A percentile compares a stretch with the other conserved stretches of the same genome.
These are phyloP conservation scores for Macaca nemestrina DNA, from an alignment of 2,113 vertebrate genomes.

Conservation along the genomic window DNA sequence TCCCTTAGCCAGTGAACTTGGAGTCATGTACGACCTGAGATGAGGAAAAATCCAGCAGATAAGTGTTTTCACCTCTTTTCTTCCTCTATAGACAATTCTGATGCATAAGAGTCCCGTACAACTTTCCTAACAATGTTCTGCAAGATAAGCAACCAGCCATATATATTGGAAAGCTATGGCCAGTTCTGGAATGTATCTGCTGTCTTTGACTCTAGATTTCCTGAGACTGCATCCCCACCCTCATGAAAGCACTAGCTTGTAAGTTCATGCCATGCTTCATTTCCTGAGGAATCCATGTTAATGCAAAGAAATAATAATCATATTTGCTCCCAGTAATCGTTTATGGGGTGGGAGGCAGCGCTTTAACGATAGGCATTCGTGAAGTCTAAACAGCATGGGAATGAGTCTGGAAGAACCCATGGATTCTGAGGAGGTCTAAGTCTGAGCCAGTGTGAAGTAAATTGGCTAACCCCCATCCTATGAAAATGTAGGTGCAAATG, in stretches of 20 bases:
- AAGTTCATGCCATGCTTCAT: not conserved
- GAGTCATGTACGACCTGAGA: not conserved
- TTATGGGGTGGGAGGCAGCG: not conserved
- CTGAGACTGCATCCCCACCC: not conserved
- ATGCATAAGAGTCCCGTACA: not conserved
- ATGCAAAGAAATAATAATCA: not conserved
- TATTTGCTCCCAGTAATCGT: not conserved
- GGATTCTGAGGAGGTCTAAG: not conserved
- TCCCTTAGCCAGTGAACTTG: not conserved
- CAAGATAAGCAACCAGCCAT: not conserved
- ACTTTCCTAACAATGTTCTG: not conserved
- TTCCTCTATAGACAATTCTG: not conserved
- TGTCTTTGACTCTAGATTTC: not conserved
- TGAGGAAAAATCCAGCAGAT: not conserved
- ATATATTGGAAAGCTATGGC: not conserved
- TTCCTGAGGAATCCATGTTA: not conserved
- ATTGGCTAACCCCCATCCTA: not conserved
- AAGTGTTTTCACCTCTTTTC: not conserved
- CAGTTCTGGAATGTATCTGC: not conserved
- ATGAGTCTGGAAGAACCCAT: not conserved
- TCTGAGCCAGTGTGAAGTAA: not conserved
- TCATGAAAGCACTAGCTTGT: not conserved
- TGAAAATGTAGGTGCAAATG: not conserved
- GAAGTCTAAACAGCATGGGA: not conserved
- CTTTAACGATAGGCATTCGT: not conserved